Evolutionary conservation across 2,888 invertebrate genomes (phyloP).

Genomic region (Phyllotreta cruciferae): DNA sequence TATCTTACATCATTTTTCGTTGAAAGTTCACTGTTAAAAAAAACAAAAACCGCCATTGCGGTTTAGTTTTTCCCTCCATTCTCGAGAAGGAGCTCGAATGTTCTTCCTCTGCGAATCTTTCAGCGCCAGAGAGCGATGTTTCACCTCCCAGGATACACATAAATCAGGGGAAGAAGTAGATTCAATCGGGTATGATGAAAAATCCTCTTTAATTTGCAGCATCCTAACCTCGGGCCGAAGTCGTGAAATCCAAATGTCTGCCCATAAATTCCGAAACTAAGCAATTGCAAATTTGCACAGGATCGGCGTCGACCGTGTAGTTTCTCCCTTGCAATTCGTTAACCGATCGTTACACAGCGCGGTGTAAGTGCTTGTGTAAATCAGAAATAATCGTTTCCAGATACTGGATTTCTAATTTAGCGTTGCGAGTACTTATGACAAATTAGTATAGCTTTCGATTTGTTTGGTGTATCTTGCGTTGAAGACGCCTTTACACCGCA

Average conservation of each 20-base stretch:
- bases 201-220: constrained; percentile 59
- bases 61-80: constrained; percentile 9
- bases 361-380: too few species aligned
- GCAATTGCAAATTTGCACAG: constrained; percentile 30
- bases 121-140: constrained; percentile 16
- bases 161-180: constrained; percentile 57
- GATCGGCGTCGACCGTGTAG: constrained; percentile 25
- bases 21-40: background rate
- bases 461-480: too few species aligned
- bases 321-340: constrained; percentile 25
- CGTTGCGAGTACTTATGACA: too few species aligned
- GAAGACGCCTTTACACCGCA: too few species aligned
- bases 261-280: constrained; percentile 53
- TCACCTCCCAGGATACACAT: constrained; percentile 41
- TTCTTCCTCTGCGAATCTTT: constrained; percentile 20
- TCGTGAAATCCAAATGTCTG: constrained; percentile 51
- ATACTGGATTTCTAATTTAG: too few species aligned
- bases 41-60: background rate
- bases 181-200: constrained; percentile 58
- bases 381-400: too few species aligned
- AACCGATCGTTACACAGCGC: constrained; percentile 13
- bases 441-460: too few species aligned
- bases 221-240: constrained; percentile 55
- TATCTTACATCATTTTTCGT: too few species aligned
- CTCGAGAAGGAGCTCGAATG: constrained; percentile 17